phyloP scores from a whole-genome alignment of 1,140 invertebrate genomes.

The Orius insidiosus region DNA sequence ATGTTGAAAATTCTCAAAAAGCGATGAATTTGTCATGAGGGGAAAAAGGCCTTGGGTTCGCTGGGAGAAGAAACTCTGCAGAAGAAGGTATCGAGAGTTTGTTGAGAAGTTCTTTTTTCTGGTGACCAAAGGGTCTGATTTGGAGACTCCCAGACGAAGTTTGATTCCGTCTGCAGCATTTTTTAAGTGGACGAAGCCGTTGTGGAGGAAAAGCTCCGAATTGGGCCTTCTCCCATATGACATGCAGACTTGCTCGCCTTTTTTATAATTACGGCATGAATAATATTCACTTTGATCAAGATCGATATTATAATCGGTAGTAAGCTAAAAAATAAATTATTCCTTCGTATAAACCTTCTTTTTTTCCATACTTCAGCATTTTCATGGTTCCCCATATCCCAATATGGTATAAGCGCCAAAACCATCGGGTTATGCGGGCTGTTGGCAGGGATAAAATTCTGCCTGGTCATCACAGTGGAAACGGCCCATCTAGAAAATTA shows the following conservation, averaged over 20 bases:
- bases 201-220: conserved; percentile 75
- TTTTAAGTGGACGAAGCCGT: conserved; percentile 66
- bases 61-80: conserved; percentile 36
- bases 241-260: conserved; percentile 65
- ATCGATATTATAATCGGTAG: conserved; percentile 63
- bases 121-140: conserved; percentile 49
- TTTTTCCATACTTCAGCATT: conserved; percentile 61
- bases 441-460: conserved; percentile 67
- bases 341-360: too few species aligned
- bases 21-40: conserved; percentile 40
- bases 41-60: conserved; percentile 39
- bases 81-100: conserved; percentile 37
- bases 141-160: conserved; percentile 58
- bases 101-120: conserved; percentile 36
- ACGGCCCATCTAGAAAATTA: conserved; percentile 22
- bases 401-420: conserved; percentile 73
- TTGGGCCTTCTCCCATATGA: conserved; percentile 79
- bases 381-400: conserved; percentile 93
- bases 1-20: conserved; percentile 73
- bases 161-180: conserved; percentile 56
- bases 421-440: conserved; percentile 35
- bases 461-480: conserved; percentile 32
- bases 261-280: conserved; percentile 50
- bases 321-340: conserved; percentile 40
- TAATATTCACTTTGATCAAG: conserved; percentile 56